A percentile compares a stretch with the other conserved stretches of the same genome.
phyloP scores from a whole-genome alignment of 2,113 vertebrate genomes.

The Apistogramma diplotaenia region DNA sequence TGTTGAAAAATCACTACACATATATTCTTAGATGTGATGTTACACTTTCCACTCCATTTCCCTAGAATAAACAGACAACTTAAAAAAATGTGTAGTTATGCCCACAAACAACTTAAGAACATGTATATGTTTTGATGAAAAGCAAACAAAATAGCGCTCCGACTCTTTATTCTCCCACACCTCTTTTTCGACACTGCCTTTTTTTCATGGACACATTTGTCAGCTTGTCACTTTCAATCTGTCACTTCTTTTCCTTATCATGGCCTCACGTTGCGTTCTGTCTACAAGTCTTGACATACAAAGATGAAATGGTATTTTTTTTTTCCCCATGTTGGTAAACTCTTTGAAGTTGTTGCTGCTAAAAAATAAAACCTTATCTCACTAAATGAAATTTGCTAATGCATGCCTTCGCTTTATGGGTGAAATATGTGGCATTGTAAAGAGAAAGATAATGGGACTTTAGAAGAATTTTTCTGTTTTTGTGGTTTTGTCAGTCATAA shows the following conservation, averaged over 20 bases:
- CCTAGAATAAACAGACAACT: neutral
- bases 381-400: neutral
- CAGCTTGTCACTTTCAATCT: slow-evolving; percentile 77
- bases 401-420: neutral
- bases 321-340: slow-evolving; percentile 25
- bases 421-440: neutral
- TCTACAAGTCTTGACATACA: slow-evolving; percentile 63
- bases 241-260: slow-evolving; percentile 67
- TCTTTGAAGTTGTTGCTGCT: slow-evolving; percentile 36
- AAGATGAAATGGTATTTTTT: slow-evolving; percentile 59
- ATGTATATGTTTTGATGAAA: slow-evolving; percentile 18
- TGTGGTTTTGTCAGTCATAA: no score
- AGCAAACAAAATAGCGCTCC: slow-evolving; percentile 27
- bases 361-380: slow-evolving; percentile 13
- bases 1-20: neutral
- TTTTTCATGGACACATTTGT: slow-evolving; percentile 78
- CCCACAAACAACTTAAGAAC: neutral
- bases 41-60: neutral
- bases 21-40: neutral
- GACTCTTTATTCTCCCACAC: slow-evolving; percentile 52
- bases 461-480: no score
- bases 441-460: neutral
- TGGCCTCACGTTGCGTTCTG: slow-evolving; percentile 59
- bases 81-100: neutral
- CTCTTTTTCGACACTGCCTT: slow-evolving; percentile 45